Percentiles rank a stretch among this genome's conserved stretches.
These are phyloP conservation scores for Holotrichia oblita DNA, from an alignment of 1,140 invertebrate species.

Conservation along the genomic window DNA sequence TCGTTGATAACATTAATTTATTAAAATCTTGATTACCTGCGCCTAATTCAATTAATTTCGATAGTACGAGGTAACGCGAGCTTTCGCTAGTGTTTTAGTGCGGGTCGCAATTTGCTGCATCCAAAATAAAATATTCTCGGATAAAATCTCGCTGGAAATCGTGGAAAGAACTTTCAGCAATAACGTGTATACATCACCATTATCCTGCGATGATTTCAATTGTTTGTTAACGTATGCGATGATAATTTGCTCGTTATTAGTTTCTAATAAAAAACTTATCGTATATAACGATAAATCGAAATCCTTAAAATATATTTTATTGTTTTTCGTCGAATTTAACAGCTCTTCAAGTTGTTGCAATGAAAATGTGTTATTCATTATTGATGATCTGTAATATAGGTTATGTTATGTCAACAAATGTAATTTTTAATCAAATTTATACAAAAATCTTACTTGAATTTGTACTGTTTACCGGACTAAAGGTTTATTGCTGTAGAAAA, in stretches of 20 bases:
- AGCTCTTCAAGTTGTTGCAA: neutral
- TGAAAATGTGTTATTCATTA: neutral
- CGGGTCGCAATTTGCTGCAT: neutral
- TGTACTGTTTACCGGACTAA: too few species aligned
- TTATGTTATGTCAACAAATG: neutral
- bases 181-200: neutral
- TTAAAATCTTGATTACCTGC: constrained; percentile 22
- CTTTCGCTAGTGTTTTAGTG: neutral
- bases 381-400: constrained; percentile 6
- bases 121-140: constrained; percentile 2
- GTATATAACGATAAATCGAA: neutral
- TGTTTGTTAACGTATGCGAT: neutral
- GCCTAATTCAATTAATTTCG: neutral
- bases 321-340: neutral
- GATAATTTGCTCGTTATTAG: neutral
- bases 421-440: too few species aligned
- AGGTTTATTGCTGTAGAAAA: too few species aligned
- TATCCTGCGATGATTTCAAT: neutral
- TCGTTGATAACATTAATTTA: neutral
- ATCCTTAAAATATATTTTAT: neutral
- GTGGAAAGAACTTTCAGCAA: neutral
- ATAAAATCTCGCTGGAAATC: neutral
- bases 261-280: neutral
- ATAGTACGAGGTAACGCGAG: neutral
- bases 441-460: too few species aligned